A percentile compares a stretch with the other conserved stretches of the same genome.
Evolutionary conservation across 2,888 invertebrate genomes (phyloP).

Genomic region (Microchrysa polita): DNA sequence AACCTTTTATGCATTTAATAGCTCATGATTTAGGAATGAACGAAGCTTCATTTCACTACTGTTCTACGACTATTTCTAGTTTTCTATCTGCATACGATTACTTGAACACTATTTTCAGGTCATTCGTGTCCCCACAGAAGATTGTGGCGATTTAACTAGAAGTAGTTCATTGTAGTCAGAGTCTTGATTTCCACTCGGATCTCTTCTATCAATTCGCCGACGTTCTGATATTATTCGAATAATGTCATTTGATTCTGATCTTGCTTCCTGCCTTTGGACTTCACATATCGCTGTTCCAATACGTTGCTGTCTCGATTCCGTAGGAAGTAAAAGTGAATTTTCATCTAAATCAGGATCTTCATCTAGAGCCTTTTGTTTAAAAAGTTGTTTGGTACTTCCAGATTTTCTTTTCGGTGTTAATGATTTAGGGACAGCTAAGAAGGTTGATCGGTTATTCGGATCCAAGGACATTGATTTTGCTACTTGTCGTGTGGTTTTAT

Average conservation of each 20-base stretch:
- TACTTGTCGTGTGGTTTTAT: slow-evolving; percentile 51
- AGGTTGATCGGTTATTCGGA: slow-evolving; percentile 56
- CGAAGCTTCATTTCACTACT: no score
- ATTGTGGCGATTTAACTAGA: slow-evolving; percentile 61
- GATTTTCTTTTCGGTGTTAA: slow-evolving; percentile 64
- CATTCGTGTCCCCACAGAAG: slow-evolving; percentile 60
- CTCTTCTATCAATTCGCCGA: slow-evolving; percentile 61
- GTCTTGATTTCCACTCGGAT: slow-evolving; percentile 62
- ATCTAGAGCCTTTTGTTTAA: slow-evolving; percentile 69
- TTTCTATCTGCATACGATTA: background rate
- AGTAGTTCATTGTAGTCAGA: slow-evolving; percentile 63
- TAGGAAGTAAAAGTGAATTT: slow-evolving; percentile 65
- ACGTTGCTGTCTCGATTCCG: slow-evolving; percentile 45
- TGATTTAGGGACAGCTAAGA: slow-evolving; percentile 61
- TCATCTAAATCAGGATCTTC: slow-evolving; percentile 67
- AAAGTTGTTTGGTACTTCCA: slow-evolving; percentile 69
- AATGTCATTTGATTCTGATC: slow-evolving; percentile 63
- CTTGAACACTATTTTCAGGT: no score
- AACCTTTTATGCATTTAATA: no score
- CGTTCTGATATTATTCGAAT: slow-evolving; percentile 64
- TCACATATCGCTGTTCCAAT: slow-evolving; percentile 21
- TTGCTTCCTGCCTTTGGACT: slow-evolving; percentile 51
- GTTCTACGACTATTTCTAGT: no score
- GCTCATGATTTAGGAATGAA: no score
- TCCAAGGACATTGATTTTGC: slow-evolving; percentile 62